Base-by-base conservation (phyloP, 2,797 vertebrate species). In the Acanthopagrus latus region DNA sequence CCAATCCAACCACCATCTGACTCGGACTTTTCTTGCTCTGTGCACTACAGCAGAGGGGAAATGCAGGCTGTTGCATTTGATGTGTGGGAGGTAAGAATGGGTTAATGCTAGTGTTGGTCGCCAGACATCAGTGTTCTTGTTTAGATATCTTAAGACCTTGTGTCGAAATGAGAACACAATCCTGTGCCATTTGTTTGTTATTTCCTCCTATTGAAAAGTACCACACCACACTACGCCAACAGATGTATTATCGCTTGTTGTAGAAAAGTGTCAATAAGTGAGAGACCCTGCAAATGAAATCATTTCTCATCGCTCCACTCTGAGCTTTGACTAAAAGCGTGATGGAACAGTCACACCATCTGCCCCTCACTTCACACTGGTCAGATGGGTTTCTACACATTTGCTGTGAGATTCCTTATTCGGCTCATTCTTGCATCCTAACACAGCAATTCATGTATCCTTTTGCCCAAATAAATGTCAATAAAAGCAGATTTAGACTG, bases 281-380 rank as follows among this genome's bases (percentile, higher is more conserved):
- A 68, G 64, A 69, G 17, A 72, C 41, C 33, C 25, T 54, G 59
- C 44, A 56, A 57, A 69, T 54, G 16, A 41, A 25, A 11, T 48
- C 7, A 25, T 20, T 16, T 50, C 52, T 63, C 33, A 25, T 71
- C 0, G 14, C 43, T 27, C 8, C 69, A 44, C 16, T 7, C 50
- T 17, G 44, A 25, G 17, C 27, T 38, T 58, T 41, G 12, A 47
- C 41, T 25, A 1, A 18, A 56, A 20, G 56, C 75, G 67, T 46
- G 64, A 64, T 41, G 25, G 17, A 38, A 56, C 17, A 38, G 63
- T 73, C 27, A 14, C 46, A 29, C 69, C 69, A 71, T 71, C 69
- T 64, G 50, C 41, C 1, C 58, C 7, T 63, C 21, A 48, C 33
- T 43, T 69, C 17, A 20, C 63, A 60, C 41, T 21, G 9, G 50